phyloP scores from a whole-genome alignment of 2,888 invertebrate genomes.

The Callyntrura sp. region DNA sequence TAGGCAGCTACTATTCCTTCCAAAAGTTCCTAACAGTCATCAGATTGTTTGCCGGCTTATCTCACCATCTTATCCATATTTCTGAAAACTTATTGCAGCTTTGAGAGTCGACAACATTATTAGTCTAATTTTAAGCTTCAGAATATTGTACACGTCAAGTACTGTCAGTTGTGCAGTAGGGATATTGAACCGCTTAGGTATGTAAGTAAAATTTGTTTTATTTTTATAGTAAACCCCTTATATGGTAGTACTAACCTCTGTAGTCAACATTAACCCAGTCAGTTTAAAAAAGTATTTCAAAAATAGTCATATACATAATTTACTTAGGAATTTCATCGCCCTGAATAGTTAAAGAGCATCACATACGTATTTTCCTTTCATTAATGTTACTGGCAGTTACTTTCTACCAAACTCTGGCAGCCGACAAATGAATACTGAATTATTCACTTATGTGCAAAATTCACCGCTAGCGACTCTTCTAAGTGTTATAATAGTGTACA shows the following conservation, averaged over 20 bases:
- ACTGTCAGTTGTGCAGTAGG: neutral
- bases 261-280: conserved; percentile 61
- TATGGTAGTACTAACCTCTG: conserved; percentile 42
- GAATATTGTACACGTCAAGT: neutral
- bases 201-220: conserved; percentile 36
- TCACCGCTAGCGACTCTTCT: neutral
- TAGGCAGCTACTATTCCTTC: conserved; percentile 21
- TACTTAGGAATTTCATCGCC: conserved; percentile 11
- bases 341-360: conserved; percentile 10
- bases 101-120: neutral
- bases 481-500: neutral
- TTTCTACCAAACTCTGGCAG: neutral
- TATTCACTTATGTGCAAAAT: conserved; percentile 6
- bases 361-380: conserved; percentile 11
- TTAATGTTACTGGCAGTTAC: conserved; percentile 13
- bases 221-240: conserved; percentile 32
- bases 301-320: conserved; percentile 39
- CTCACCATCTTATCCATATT: neutral
- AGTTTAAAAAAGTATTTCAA: conserved; percentile 47
- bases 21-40: conserved; percentile 2
- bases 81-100: conserved; percentile 1
- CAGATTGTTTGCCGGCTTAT: neutral
- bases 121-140: neutral
- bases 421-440: conserved; percentile 14
- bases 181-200: neutral